Conservation (phyloP, 2,797 vertebrate genomes). For the Pseudochirops corinnae region DNA sequence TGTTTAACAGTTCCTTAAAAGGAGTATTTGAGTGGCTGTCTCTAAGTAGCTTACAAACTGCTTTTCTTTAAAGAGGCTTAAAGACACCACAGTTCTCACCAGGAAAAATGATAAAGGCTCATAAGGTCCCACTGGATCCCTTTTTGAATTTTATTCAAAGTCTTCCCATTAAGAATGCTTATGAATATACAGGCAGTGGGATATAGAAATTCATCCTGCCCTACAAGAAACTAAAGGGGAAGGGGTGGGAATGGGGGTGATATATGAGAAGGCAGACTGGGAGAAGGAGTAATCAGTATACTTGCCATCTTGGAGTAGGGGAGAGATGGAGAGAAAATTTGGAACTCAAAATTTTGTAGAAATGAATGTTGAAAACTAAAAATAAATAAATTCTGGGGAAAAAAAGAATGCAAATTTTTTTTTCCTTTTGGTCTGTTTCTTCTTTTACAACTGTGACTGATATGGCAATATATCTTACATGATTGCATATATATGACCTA, state of each 20-base stretch:
- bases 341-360: no score
- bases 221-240: no score
- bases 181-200: no score
- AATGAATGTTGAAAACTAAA: no score
- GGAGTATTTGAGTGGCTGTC: not conserved
- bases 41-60: not conserved
- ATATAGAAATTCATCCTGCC: no score
- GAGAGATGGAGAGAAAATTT: no score
- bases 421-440: not conserved
- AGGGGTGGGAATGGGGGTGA: no score
- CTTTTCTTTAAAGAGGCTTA: not conserved
- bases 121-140: not conserved
- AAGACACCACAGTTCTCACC: not conserved
- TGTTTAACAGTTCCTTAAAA: not conserved
- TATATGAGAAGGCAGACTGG: no score
- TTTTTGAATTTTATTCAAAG: not conserved
- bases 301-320: no score
- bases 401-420: not conserved
- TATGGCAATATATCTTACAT: not conserved
- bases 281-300: no score
- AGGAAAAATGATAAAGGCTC: not conserved
- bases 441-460: not conserved
- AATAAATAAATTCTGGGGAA: no score
- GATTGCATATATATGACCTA: not conserved
- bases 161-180: not conserved